Evolutionary conservation across 1,140 invertebrate genomes (phyloP), one percentile per base, ranked within the genome.

Genomic region (Drosophila biarmipes): DNA sequence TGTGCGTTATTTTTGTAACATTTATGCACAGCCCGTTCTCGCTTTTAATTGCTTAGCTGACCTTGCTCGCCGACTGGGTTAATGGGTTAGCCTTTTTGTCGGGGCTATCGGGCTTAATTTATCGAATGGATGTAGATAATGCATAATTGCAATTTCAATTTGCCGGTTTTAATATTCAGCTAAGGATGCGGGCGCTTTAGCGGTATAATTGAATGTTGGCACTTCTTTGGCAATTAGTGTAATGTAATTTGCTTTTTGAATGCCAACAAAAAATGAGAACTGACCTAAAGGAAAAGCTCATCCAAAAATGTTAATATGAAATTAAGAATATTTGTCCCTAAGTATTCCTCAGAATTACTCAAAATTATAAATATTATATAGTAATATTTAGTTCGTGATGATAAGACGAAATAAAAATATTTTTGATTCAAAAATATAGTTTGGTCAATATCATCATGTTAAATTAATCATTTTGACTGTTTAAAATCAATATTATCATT

Each of bases 1-100:
- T 63, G 38, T 64, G 17, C 34, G 34, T n/a, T 51, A 74, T 74
- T 74, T 64, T 64, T 73, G 52, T 58, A 42, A 66, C 61, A 75
- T 75, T 67, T 74, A 75, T 75, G 73, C 72, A 19, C 42, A 46
- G 46, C 59, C 59, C 48, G 58, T 53, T 74, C 45, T 58, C 53
- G 24, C 59, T 74, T 74, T 74, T 63, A 74, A 74, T 73, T 73
- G 72, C 52, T 73, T 64, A 64, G 58, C 52, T 56, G 59, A 73
- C 72, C 72, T 68, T 55, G 66, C 63, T 31, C 49, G n/a, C n/a
- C 34, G 34, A 56, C 24, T 46, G 66, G 49, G 49, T 69, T 68
- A 69, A 69, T 69, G 49, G 49, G 66, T 69, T 69, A 54, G 42
- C 29, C 63, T 19, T 69, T 45, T 61, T n/a, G 63, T 43, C 21